Evolutionary conservation across 1,140 invertebrate genomes (phyloP).

Genomic region (Drosophila sulfurigaster): DNA sequence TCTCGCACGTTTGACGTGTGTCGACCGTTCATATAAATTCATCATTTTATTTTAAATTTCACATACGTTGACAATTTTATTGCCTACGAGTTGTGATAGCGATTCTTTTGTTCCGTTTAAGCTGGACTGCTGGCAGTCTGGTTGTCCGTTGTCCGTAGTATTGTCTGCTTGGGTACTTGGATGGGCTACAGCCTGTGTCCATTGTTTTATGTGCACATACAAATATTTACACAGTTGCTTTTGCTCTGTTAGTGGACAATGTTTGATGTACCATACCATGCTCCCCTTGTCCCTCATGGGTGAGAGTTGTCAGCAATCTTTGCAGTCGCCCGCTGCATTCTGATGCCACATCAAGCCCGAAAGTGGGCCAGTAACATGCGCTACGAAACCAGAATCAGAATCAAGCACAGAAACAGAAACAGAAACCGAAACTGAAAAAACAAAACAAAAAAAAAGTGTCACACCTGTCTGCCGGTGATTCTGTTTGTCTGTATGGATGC

Average conservation of each 20-base stretch:
- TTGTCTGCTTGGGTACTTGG: constrained; percentile 23
- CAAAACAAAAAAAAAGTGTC: constrained; percentile 62
- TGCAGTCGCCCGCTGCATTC: constrained; percentile 63
- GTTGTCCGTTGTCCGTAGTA: background rate
- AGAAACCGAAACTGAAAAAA: constrained; percentile 36
- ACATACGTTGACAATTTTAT: constrained; percentile 81
- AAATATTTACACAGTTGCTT: constrained; percentile 79
- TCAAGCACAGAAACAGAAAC: constrained; percentile 5
- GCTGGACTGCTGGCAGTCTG: constrained; percentile 14
- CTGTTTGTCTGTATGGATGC: constrained; percentile 48
- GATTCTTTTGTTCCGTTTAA: constrained; percentile 67
- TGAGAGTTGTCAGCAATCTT: constrained; percentile 72
- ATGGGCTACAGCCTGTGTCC: constrained; percentile 41
- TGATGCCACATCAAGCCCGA: constrained; percentile 70
- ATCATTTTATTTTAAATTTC: constrained; percentile 83
- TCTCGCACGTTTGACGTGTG: constrained; percentile 68
- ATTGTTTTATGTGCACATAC: constrained; percentile 66
- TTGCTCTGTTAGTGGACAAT: constrained; percentile 62
- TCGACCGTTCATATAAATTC: constrained; percentile 67
- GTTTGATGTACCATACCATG: constrained; percentile 51
- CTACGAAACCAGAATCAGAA: constrained; percentile 35
- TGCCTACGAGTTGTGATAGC: constrained; percentile 63
- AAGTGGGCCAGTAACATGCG: constrained; percentile 78
- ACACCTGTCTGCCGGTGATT: constrained; percentile 49
- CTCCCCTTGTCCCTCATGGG: constrained; percentile 25